These are phyloP conservation scores for Cybosia mesomella DNA, from an alignment of 2,888 invertebrate genomes.

Conservation along the genomic window DNA sequence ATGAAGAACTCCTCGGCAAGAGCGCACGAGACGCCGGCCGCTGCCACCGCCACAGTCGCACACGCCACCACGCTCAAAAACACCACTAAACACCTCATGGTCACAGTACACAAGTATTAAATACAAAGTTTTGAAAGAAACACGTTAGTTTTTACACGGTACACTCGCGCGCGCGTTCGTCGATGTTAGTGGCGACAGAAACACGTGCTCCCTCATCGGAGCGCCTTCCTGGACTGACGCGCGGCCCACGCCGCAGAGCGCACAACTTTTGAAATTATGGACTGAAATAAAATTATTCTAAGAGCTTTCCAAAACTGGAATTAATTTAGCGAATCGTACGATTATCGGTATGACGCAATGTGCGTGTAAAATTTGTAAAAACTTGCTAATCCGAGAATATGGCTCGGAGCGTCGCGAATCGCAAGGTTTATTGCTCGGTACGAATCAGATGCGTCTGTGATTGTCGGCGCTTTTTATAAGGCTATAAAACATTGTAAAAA, in stretches of 20 bases:
- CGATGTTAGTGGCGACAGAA: slow-evolving; percentile 60
- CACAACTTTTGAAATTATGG: slow-evolving; percentile 71
- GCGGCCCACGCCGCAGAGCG: slow-evolving; percentile 42
- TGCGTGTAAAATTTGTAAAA: slow-evolving; percentile 51
- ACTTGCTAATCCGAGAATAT: slow-evolving; percentile 45
- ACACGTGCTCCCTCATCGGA: slow-evolving; percentile 79
- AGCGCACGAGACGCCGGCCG: slow-evolving; percentile 72
- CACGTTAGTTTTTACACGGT: slow-evolving; percentile 59
- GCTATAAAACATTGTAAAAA: slow-evolving; percentile 46
- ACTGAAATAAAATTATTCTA: slow-evolving; percentile 73
- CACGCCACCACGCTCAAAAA: slow-evolving; percentile 69
- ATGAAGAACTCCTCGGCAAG: slow-evolving; percentile 75
- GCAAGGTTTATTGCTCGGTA: slow-evolving; percentile 47
- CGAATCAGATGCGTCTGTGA: slow-evolving; percentile 48
- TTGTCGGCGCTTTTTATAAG: slow-evolving; percentile 50
- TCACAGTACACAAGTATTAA: slow-evolving; percentile 65
- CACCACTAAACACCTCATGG: slow-evolving; percentile 81
- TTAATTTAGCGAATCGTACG: slow-evolving; percentile 62
- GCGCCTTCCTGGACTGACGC: slow-evolving; percentile 77
- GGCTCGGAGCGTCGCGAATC: slow-evolving; percentile 44
- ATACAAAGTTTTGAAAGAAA: slow-evolving; percentile 63
- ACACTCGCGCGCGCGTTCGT: slow-evolving; percentile 77
- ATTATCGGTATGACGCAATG: slow-evolving; percentile 59
- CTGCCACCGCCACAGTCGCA: slow-evolving; percentile 60
- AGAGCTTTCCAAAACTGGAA: slow-evolving; percentile 67